Conservation (phyloP, 2,113 vertebrate genomes). For the Triplophysa dalaica region DNA sequence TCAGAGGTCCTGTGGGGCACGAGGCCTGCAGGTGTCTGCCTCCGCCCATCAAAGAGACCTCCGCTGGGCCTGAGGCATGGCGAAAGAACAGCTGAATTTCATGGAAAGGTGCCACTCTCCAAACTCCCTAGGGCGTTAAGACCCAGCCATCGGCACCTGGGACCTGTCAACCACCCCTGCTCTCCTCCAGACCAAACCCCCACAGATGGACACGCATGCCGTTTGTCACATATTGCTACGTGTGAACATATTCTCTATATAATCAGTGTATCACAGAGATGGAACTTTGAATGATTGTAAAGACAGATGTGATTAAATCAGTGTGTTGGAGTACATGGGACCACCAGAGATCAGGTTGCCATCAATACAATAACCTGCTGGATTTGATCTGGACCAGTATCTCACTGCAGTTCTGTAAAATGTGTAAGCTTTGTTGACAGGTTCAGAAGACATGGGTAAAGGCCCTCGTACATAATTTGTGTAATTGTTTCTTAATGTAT, state of each 20-base stretch:
- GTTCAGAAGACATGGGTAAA: neutral
- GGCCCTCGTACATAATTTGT: neutral
- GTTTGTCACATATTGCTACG: constrained; percentile 15
- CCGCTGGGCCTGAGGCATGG: constrained; percentile 44
- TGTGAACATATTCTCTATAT: constrained; percentile 18
- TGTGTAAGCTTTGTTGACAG: constrained; percentile 26
- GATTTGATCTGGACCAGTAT: constrained; percentile 42
- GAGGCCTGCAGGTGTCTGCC: constrained; percentile 46
- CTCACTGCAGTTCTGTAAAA: constrained; percentile 32
- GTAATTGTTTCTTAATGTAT: neutral
- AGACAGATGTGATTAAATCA: constrained; percentile 40
- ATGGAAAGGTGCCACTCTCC: constrained; percentile 6
- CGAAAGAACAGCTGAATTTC: constrained; percentile 42
- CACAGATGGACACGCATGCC: constrained; percentile 1
- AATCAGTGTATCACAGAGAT: constrained; percentile 7
- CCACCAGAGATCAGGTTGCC: constrained; percentile 43
- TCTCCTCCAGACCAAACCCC: constrained; percentile 26
- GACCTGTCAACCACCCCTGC: constrained; percentile 46
- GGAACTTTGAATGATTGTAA: constrained; percentile 10
- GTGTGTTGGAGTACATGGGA: constrained; percentile 27
- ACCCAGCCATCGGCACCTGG: constrained; percentile 52
- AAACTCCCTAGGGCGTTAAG: constrained; percentile 15
- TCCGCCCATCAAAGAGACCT: constrained; percentile 49
- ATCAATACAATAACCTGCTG: constrained; percentile 40
- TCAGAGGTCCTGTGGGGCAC: constrained; percentile 38